These are phyloP conservation scores for Melangyna quadrimaculata DNA, from an alignment of 2,888 invertebrate genomes.

Conservation along the genomic window DNA sequence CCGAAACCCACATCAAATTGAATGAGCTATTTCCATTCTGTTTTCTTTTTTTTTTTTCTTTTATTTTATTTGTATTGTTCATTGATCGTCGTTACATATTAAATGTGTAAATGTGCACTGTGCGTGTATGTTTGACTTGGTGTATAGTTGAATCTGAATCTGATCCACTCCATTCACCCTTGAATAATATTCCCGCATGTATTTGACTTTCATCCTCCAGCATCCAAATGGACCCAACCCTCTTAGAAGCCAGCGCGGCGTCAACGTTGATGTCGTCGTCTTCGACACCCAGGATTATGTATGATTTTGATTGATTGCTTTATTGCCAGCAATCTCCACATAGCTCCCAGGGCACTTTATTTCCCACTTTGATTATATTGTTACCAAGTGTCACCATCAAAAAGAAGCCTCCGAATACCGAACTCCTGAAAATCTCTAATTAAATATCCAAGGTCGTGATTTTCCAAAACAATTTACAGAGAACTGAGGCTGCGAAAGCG, in stretches of 20 bases:
- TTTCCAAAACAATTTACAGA: background rate
- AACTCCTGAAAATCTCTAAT: constrained; percentile 9
- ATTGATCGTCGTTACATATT: constrained; percentile 29
- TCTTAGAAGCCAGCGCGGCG: background rate
- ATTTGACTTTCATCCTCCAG: constrained; percentile 15
- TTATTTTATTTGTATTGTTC: background rate
- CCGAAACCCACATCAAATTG: constrained; percentile 59
- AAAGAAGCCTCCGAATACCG: background rate
- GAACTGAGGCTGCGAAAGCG: too few relatives aligned
- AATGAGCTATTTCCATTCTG: constrained; percentile 30
- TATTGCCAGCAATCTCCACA: constrained; percentile 49
- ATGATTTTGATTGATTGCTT: constrained; percentile 60
- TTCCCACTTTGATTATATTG: constrained; percentile 34
- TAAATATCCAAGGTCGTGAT: constrained; percentile 56
- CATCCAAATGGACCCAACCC: constrained; percentile 7
- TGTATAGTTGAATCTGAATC: constrained; percentile 15
- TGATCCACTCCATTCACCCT: constrained; percentile 25
- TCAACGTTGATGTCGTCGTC: background rate
- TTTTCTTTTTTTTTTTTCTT: background rate
- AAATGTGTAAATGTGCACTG: too few relatives aligned
- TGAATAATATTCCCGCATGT: constrained; percentile 65
- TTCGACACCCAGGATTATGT: constrained; percentile 12
- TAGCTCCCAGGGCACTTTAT: constrained; percentile 9
- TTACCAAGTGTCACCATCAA: constrained; percentile 21
- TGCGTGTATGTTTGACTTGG: constrained; percentile 4